A percentile compares a stretch with the other conserved stretches of the same genome.
Evolutionary conservation across 2,888 invertebrate species (phyloP).

Genomic region (Diarsia brunnea): DNA sequence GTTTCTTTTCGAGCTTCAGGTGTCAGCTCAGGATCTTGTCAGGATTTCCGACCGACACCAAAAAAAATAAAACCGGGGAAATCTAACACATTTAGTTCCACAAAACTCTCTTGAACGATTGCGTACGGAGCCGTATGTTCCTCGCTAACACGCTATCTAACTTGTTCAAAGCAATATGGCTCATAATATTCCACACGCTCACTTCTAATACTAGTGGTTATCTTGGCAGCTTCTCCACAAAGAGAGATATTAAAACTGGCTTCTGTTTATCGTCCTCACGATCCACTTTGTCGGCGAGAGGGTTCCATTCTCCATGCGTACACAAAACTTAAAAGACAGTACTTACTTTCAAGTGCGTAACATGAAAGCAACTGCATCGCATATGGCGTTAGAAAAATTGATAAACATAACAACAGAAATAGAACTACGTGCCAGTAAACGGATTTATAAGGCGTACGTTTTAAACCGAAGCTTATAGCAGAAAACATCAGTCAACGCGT

Average conservation of each 20-base stretch:
- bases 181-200: slow-evolving; percentile 21
- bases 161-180: slow-evolving; percentile 6
- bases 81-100: background rate
- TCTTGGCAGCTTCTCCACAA: slow-evolving; percentile 16
- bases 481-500: slow-evolving; percentile 72
- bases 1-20: slow-evolving; percentile 1
- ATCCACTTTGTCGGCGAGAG: slow-evolving; percentile 58
- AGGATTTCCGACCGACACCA: background rate
- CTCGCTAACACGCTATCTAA: slow-evolving; percentile 8
- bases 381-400: slow-evolving; percentile 70
- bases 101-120: background rate
- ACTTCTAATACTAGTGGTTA: slow-evolving; percentile 16
- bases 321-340: slow-evolving; percentile 59
- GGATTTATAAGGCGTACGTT: slow-evolving; percentile 63
- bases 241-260: slow-evolving; percentile 48
- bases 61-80: background rate
- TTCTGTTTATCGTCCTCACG: slow-evolving; percentile 59
- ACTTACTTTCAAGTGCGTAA: slow-evolving; percentile 64
- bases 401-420: slow-evolving; percentile 69
- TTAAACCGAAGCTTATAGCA: slow-evolving; percentile 57
- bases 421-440: slow-evolving; percentile 61
- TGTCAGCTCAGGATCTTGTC: slow-evolving; percentile 16
- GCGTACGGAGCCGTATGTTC: background rate
- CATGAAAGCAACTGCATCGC: slow-evolving; percentile 63
- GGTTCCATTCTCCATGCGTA: slow-evolving; percentile 40